These are phyloP conservation scores for Pseudopodoces humilis DNA, from an alignment of 2,113 vertebrate genomes.

Conservation along the genomic window DNA sequence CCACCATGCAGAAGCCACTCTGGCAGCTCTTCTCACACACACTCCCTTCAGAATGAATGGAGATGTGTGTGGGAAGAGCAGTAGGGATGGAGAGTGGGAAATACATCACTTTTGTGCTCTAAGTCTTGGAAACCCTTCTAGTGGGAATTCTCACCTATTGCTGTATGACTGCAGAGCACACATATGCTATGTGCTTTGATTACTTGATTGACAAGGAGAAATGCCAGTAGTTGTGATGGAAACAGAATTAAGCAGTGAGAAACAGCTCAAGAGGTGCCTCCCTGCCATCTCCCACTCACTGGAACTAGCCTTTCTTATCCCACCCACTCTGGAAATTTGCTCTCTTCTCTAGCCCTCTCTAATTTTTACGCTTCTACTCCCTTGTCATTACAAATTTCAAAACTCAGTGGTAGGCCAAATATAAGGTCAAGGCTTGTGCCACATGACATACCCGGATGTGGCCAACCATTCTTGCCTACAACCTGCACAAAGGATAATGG, in stretches of 20 bases:
- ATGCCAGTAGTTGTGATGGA: neutral
- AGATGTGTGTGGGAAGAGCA: neutral
- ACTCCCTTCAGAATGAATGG: accelerated
- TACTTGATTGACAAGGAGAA: neutral
- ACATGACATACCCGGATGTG: neutral
- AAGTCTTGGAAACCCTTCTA: neutral
- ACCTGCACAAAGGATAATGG: neutral
- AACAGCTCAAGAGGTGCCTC: neutral
- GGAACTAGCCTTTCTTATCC: neutral
- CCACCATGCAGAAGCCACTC: neutral
- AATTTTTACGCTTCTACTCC: neutral
- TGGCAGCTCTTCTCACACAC: neutral
- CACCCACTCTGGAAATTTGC: neutral
- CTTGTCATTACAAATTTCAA: neutral
- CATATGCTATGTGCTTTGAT: neutral
- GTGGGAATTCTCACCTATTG: neutral
- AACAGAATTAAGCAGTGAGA: neutral
- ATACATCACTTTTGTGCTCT: neutral
- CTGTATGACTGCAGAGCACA: neutral
- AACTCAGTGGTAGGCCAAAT: neutral
- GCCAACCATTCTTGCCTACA: neutral
- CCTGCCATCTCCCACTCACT: neutral
- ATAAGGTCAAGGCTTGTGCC: neutral
- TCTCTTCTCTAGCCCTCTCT: neutral
- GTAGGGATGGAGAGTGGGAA: neutral